Evolutionary conservation across 92 coral and sea anemone genomes (phyloP).

Genomic region (Plumapathes pennacea): DNA sequence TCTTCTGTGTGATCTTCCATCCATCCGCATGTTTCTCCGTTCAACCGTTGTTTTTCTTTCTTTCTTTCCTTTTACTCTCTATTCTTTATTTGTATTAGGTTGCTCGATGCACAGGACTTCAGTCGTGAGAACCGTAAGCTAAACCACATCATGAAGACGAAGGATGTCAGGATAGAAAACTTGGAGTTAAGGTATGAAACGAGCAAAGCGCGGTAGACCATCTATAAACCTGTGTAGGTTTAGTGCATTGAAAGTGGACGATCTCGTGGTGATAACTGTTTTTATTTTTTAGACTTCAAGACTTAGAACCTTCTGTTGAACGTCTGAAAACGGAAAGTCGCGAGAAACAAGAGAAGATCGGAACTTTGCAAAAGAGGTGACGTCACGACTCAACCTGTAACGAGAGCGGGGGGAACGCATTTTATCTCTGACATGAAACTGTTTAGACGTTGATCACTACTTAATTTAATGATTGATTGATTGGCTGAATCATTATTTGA

Average conservation of each 20-base stretch:
- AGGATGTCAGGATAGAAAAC: constrained; percentile 81
- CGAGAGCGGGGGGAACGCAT: too few relatives aligned
- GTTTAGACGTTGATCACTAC: too few relatives aligned
- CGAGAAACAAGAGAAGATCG: constrained; percentile 72
- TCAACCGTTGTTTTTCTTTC: not conserved
- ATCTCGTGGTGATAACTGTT: too few relatives aligned
- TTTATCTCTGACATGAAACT: too few relatives aligned
- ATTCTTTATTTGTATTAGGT: constrained; percentile 25
- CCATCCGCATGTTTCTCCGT: not conserved
- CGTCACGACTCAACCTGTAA: too few relatives aligned
- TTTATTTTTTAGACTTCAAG: constrained; percentile 48
- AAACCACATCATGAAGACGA: constrained; percentile 82
- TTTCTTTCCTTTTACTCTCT: not conserved
- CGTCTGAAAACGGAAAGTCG: constrained; percentile 46
- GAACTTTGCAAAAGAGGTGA: constrained; percentile 78
- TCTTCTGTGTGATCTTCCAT: not conserved
- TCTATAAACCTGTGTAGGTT: too few relatives aligned
- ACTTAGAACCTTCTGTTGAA: constrained; percentile 46
- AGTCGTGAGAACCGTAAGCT: constrained; percentile 77
- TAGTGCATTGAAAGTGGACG: too few relatives aligned
- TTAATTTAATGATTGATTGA: too few relatives aligned
- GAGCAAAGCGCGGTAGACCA: too few relatives aligned
- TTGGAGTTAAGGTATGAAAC: constrained; percentile 80
- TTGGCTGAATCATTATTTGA: too few relatives aligned
- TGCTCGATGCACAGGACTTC: constrained; percentile 76